phyloP scores from a whole-genome alignment of 2,797 vertebrate genomes.

The Phalanger gymnotis region DNA sequence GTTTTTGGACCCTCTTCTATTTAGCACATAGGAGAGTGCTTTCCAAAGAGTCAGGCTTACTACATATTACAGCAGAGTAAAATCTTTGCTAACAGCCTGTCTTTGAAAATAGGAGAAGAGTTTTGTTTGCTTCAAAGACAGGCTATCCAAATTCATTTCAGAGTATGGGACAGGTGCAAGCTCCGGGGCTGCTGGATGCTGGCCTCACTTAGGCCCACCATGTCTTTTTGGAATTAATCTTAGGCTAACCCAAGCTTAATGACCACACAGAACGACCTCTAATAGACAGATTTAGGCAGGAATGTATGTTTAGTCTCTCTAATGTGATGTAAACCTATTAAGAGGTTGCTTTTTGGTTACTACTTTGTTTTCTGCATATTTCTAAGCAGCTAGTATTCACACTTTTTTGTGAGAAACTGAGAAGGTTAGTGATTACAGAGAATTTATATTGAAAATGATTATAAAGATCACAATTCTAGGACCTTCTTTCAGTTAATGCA shows the following conservation, averaged over 20 bases:
- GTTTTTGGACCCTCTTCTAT: background rate
- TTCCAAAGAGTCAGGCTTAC: background rate
- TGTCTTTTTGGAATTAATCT: background rate
- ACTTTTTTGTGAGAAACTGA: background rate
- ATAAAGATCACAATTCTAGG: background rate
- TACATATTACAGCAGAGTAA: background rate
- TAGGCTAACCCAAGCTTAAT: background rate
- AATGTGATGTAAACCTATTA: background rate
- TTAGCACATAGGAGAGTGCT: background rate
- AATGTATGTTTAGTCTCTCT: background rate
- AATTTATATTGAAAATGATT: background rate
- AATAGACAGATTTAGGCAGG: background rate
- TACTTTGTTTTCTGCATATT: background rate
- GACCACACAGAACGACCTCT: background rate
- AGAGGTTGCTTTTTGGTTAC: background rate
- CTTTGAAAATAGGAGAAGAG: background rate
- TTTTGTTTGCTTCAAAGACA: background rate
- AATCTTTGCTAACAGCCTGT: background rate
- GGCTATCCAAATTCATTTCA: background rate
- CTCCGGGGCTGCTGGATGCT: background rate
- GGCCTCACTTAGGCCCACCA: background rate
- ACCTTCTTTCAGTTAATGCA: background rate
- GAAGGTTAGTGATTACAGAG: background rate
- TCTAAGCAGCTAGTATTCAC: background rate
- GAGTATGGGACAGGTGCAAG: background rate